Conservation (phyloP, 2,797 vertebrate genomes). For the Premnoplex brunnescens region DNA sequence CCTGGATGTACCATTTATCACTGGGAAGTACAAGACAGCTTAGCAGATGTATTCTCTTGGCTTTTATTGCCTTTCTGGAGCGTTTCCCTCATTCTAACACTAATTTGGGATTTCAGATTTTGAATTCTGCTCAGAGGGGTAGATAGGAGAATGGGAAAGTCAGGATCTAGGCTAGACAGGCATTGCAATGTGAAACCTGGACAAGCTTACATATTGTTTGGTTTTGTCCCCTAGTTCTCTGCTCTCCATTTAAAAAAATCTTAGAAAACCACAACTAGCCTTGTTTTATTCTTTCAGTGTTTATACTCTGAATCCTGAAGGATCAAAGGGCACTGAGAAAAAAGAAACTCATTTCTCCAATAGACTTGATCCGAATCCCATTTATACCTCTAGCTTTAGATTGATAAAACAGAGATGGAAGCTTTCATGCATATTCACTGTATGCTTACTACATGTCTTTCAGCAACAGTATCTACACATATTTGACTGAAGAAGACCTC, state of each 20-base stretch:
- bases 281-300: neutral
- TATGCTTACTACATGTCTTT: neutral
- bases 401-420: neutral
- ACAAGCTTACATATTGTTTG: rapidly evolving
- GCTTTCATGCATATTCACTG: neutral
- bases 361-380: neutral
- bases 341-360: neutral
- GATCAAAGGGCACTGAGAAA: neutral
- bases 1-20: neutral
- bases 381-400: neutral
- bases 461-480: neutral
- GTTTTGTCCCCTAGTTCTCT: neutral
- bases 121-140: neutral
- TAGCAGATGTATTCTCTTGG: neutral
- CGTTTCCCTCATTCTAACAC: neutral
- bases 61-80: neutral
- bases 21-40: neutral
- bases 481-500: neutral
- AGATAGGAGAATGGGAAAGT: neutral
- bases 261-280: neutral
- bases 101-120: neutral
- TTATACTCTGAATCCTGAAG: neutral
- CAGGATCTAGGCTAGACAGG: neutral
- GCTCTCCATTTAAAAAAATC: neutral
- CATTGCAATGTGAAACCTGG: neutral